phyloP scores from a whole-genome alignment of 2,888 invertebrate genomes.

The Acleris emargana region DNA sequence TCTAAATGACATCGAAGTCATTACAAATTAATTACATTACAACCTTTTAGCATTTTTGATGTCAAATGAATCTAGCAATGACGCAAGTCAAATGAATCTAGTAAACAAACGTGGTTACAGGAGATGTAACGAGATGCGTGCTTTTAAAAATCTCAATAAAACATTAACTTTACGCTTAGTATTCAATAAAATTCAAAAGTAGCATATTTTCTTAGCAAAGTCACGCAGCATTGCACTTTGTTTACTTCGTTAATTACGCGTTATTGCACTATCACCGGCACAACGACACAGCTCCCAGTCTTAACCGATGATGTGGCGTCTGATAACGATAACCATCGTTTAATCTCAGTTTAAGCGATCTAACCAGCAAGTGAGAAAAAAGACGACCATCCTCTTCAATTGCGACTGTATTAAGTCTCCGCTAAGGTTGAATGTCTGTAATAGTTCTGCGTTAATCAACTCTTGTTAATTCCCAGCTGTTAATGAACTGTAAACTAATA shows the following conservation, averaged over 20 bases:
- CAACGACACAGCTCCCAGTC: conserved; percentile 11
- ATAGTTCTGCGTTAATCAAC: conserved; percentile 50
- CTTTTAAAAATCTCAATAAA: too few species aligned
- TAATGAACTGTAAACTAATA: conserved; percentile 49
- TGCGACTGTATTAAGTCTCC: background rate
- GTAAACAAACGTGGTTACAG: too few species aligned
- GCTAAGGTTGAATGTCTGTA: conserved; percentile 29
- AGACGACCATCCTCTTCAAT: background rate
- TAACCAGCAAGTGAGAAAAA: conserved; percentile 13
- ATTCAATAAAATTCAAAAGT: background rate
- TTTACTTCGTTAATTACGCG: too few species aligned
- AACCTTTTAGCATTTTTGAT: too few species aligned
- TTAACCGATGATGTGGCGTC: conserved; percentile 16
- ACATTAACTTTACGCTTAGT: too few species aligned
- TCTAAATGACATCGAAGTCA: too few species aligned
- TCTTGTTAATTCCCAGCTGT: conserved; percentile 32
- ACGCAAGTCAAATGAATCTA: too few species aligned
- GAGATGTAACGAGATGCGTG: too few species aligned
- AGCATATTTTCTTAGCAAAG: background rate
- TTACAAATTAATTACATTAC: too few species aligned
- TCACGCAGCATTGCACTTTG: too few species aligned
- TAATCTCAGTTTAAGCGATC: conserved; percentile 22
- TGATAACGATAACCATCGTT: conserved; percentile 26
- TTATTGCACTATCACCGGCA: too few species aligned
- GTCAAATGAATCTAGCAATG: too few species aligned